Percentiles rank a stretch among this genome's conserved stretches.
Evolutionary conservation across 2,113 vertebrate species (phyloP).

Genomic region (Solea senegalensis): DNA sequence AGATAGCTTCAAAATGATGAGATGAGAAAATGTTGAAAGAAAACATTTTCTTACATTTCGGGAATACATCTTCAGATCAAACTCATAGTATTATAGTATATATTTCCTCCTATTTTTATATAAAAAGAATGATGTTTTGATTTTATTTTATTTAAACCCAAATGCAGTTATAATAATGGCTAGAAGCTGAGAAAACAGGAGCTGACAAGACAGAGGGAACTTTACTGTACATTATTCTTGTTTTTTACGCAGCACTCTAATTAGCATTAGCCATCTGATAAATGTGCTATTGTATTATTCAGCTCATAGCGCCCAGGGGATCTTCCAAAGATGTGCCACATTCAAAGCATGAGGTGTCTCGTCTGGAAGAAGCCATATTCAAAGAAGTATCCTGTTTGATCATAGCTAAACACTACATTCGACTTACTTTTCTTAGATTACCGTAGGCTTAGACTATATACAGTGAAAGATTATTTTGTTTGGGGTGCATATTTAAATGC

Average conservation of each 20-base stretch:
- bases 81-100: slow-evolving; percentile 7
- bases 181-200: slow-evolving; percentile 35
- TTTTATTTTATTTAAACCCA: slow-evolving; percentile 15
- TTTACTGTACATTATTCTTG: slow-evolving; percentile 62
- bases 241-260: slow-evolving; percentile 67
- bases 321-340: slow-evolving; percentile 46
- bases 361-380: slow-evolving; percentile 48
- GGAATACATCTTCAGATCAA: slow-evolving; percentile 23
- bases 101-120: slow-evolving; percentile 3
- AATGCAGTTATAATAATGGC: slow-evolving; percentile 22
- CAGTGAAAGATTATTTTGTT: slow-evolving; percentile 35
- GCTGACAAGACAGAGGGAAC: slow-evolving; percentile 49
- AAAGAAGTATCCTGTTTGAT: slow-evolving; percentile 42
- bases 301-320: slow-evolving; percentile 52
- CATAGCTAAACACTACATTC: slow-evolving; percentile 15
- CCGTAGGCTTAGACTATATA: slow-evolving; percentile 8
- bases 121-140: slow-evolving; percentile 8
- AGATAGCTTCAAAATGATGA: slow-evolving; percentile 23
- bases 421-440: slow-evolving; percentile 35
- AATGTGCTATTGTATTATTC: slow-evolving; percentile 72
- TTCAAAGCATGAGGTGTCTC: slow-evolving; percentile 57
- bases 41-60: not conserved
- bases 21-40: not conserved
- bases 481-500: slow-evolving; percentile 59
- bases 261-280: slow-evolving; percentile 69